A percentile compares a stretch with the other conserved stretches of the same genome.
phyloP scores from a whole-genome alignment of 2,113 vertebrate species.

The Sterrhoptilus dennistouni region DNA sequence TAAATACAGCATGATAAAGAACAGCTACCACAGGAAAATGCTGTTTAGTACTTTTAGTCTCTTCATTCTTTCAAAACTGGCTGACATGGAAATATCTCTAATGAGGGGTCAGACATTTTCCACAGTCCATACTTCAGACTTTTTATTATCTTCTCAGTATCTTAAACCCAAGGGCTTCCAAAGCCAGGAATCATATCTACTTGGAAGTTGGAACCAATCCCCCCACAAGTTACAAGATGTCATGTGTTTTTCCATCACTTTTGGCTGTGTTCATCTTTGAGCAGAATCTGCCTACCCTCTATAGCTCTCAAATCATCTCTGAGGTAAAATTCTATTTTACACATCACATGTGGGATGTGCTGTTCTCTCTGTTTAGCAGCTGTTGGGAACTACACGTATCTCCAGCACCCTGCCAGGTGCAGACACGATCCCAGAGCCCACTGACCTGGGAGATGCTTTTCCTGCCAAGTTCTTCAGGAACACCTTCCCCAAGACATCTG shows the following conservation, averaged over 20 bases:
- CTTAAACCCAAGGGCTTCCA: not conserved
- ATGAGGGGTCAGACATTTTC: not conserved
- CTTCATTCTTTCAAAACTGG: not conserved
- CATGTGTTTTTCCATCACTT: not conserved
- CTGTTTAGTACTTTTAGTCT: not conserved
- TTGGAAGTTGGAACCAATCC: not conserved
- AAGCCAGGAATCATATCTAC: not conserved
- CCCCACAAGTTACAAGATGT: not conserved
- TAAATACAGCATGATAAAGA: not conserved
- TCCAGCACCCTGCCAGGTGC: not conserved
- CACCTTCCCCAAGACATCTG: fast-evolving
- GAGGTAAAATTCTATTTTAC: not conserved
- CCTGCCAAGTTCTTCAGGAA: not conserved
- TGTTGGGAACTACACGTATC: fast-evolving
- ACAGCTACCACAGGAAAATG: not conserved
- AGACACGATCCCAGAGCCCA: not conserved
- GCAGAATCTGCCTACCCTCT: not conserved
- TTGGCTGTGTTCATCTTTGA: not conserved
- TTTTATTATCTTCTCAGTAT: not conserved
- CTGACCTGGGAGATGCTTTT: not conserved
- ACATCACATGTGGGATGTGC: not conserved
- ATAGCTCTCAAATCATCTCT: not conserved
- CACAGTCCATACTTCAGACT: not conserved
- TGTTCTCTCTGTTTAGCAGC: not conserved
- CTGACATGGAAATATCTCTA: not conserved